Conservation (phyloP, 1,140 invertebrate genomes). For the Macrobrachium rosenbergii region DNA sequence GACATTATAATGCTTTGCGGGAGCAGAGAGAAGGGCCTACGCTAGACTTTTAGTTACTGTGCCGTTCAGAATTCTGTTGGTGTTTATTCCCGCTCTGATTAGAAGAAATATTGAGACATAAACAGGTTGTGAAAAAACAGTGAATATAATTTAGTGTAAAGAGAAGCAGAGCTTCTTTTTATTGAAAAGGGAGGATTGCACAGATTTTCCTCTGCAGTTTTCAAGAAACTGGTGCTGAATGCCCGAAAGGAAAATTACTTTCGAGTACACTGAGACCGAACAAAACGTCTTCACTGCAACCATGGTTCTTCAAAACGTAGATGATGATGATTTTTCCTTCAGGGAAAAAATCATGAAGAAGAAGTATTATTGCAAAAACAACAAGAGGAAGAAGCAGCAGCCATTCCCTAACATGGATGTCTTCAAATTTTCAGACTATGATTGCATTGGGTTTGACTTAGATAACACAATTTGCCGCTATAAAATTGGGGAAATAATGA, state of each 20-base stretch:
- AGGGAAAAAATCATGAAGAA: slow-evolving; percentile 62
- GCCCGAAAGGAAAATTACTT: background rate
- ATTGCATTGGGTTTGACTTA: slow-evolving; percentile 85
- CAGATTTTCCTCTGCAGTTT: too few species aligned
- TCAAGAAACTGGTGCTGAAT: background rate
- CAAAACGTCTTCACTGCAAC: slow-evolving; percentile 28
- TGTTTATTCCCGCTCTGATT: too few species aligned
- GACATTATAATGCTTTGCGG: too few species aligned
- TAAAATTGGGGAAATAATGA: slow-evolving; percentile 74
- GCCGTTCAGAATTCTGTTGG: too few species aligned
- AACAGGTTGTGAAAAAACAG: background rate
- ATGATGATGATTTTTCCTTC: slow-evolving; percentile 45
- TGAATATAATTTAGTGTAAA: too few species aligned
- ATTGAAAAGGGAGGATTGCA: too few species aligned
- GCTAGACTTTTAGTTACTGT: too few species aligned
- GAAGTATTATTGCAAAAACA: slow-evolving; percentile 65
- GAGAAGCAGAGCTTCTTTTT: too few species aligned
- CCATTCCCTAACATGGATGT: slow-evolving; percentile 55
- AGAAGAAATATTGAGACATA: too few species aligned
- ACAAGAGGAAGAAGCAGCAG: slow-evolving; percentile 64
- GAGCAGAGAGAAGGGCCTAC: too few species aligned
- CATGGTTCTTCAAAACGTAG: slow-evolving; percentile 51
- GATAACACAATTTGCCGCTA: slow-evolving; percentile 74
- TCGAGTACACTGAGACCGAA: background rate
- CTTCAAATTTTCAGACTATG: slow-evolving; percentile 74